Evolutionary conservation across 2,888 invertebrate species (phyloP), one percentile per base, ranked within the genome.

Genomic region (Zaprionus bogoriensis): DNA sequence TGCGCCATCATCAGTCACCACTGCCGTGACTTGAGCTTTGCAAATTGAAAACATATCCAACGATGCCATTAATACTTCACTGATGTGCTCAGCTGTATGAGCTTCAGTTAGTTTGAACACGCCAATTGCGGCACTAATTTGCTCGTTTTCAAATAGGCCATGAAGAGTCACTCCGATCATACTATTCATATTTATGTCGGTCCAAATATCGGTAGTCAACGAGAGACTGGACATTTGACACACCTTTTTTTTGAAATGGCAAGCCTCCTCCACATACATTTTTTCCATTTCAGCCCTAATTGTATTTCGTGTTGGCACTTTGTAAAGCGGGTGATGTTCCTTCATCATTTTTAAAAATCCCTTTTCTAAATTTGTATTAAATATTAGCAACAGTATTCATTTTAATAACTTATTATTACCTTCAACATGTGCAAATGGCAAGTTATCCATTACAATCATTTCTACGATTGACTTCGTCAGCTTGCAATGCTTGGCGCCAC

Each of bases 301-400:
- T 14, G 44, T 44, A 9, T 44, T 44, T 4, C 44, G 7, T 4
- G 44, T 10, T 27, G 27, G 44, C 7, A 44, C 27, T 27, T 27
- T 44, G 5, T 27, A 27, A 2, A 27, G 10, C 1, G 17, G 14
- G 25, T 23, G 7, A 25, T 7, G 23, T 14, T 36, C 22, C 14
- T 44, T 27, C 14, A 44, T 44, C 25, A 44, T 25, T 44, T 44
- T 44, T 9, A 44, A 14, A 44, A 25, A 44, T 44, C 42, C 27
- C 4, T 12, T 25, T 44, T 17, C 27, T 23, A 42, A 42, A 42
- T 23, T 10, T n/a, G 23, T n/a, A 42, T 23, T 42, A 9, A 27
- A 25, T 27, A 6, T 44, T 44, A 44, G 14, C 12, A 14, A 44
- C 25, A 17, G 14, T 44, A 20, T 25, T 9, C 25, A 25, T n/a